Conservation (phyloP, 2,113 vertebrate species). For the Accipiter cooperii region DNA sequence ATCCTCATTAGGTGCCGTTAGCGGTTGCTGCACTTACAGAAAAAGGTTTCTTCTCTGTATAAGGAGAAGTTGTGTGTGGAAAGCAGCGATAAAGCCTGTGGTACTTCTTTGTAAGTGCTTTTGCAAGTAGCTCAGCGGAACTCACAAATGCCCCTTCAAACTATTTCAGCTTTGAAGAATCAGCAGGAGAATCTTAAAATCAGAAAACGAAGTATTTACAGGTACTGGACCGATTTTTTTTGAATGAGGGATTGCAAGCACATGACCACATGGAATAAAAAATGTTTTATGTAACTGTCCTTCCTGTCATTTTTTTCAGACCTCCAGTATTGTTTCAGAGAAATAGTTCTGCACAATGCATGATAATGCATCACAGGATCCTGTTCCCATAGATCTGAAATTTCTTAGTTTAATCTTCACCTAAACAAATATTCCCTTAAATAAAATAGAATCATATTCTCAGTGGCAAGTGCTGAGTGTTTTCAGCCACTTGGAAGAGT, state of each 20-base stretch:
- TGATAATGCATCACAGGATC: background rate
- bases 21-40: background rate
- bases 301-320: background rate
- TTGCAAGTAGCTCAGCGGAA: background rate
- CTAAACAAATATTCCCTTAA: slow-evolving; percentile 19
- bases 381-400: background rate
- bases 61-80: background rate
- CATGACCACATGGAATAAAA: background rate
- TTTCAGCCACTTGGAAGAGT: background rate
- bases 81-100: background rate
- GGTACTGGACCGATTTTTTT: background rate
- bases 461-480: background rate
- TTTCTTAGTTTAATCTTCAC: background rate
- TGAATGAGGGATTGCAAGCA: background rate
- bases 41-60: background rate
- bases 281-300: background rate
- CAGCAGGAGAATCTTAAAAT: background rate
- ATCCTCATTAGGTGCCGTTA: background rate
- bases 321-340: background rate
- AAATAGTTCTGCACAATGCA: background rate
- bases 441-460: background rate
- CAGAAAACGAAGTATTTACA: background rate
- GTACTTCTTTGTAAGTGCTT: background rate
- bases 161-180: background rate
- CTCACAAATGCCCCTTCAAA: background rate